Base-by-base conservation (phyloP, 1,140 invertebrate species). In the Cherax destructor region DNA sequence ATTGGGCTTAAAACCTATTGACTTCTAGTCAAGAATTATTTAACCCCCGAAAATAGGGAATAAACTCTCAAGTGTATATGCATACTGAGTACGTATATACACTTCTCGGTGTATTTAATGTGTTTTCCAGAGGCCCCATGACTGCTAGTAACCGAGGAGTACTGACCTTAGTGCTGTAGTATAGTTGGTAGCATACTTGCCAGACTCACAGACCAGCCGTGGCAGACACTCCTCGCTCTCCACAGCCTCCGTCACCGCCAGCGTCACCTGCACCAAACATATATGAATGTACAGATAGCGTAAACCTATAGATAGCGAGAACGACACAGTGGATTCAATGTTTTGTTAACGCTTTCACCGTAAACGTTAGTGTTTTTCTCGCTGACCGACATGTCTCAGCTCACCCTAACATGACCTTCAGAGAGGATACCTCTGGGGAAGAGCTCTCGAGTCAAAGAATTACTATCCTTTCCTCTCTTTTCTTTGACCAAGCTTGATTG, bases 141-240 rank as follows among this genome's bases (percentile, higher is more conserved):
- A 41, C 30, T 41, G 30, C 2, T 2, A 41, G 30, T 41, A 41
- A 41, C 30, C 2, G 24, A 18, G 10, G 61, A 5, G 41, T 7
- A n/a, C 89, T 85, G 49, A 91, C 89, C 72, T 85, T 74, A 91
- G 30, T 7, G 74, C 50, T 10, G 47, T 91, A 47, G 74, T 69
- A 76, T 72, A 72, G 24, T 76, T 83, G 24, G 85, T 69, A 30
- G 89, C 89, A 30, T 79, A 85, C 21, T 69, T 84, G 4, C 89
- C 89, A 3, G 89, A 85, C 61, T 91, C 81, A 52, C 89, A 91
- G 16, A 86, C n/a, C 59, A 91, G 59, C 11, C 89, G 76, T 49
- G 74, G 74, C 10, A 79, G 56, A 41, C 89, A 91, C 16, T 91
- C 50, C 5, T 91, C 89, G 10, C n/a, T 85, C 59, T 91, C 89